phyloP scores from a whole-genome alignment of 1,140 invertebrate species.

The Ostrea denselamellosa region DNA sequence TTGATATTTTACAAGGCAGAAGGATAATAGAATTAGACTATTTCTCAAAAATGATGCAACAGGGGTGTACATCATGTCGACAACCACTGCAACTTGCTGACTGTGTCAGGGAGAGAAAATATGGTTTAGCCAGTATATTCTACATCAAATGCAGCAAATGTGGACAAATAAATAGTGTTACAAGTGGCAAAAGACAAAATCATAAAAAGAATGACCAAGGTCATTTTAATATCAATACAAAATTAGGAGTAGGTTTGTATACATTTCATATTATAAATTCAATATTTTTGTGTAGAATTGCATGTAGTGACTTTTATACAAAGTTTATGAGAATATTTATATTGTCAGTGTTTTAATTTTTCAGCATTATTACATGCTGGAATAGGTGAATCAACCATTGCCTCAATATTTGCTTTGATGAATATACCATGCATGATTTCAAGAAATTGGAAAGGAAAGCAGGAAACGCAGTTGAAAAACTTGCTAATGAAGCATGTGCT shows the following conservation, averaged over 20 bases:
- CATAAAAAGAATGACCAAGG: neutral
- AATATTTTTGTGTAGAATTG: neutral
- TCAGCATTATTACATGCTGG: too few relatives aligned
- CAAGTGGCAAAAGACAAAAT: slow-evolving; percentile 1
- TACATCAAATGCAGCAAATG: slow-evolving; percentile 18
- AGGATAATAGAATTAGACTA: neutral
- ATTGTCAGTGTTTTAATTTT: too few relatives aligned
- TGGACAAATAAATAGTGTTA: slow-evolving; percentile 14
- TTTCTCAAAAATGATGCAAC: neutral
- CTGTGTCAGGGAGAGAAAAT: slow-evolving; percentile 1
- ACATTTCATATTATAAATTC: neutral
- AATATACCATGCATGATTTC: too few relatives aligned
- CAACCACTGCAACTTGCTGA: neutral
- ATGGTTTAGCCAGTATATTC: neutral
- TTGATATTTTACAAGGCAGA: neutral
- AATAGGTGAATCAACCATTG: too few relatives aligned
- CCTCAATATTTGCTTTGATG: too few relatives aligned
- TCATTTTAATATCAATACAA: neutral
- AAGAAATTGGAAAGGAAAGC: too few relatives aligned
- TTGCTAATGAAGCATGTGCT: too few relatives aligned
- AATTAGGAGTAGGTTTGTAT: slow-evolving; percentile 13
- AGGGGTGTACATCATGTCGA: neutral
- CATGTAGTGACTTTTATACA: too few relatives aligned
- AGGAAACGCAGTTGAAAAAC: too few relatives aligned
- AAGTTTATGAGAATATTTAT: too few relatives aligned